These are phyloP conservation scores for Ginglymostoma cirratum DNA, from an alignment of 2,113 vertebrate species.

Conservation along the genomic window DNA sequence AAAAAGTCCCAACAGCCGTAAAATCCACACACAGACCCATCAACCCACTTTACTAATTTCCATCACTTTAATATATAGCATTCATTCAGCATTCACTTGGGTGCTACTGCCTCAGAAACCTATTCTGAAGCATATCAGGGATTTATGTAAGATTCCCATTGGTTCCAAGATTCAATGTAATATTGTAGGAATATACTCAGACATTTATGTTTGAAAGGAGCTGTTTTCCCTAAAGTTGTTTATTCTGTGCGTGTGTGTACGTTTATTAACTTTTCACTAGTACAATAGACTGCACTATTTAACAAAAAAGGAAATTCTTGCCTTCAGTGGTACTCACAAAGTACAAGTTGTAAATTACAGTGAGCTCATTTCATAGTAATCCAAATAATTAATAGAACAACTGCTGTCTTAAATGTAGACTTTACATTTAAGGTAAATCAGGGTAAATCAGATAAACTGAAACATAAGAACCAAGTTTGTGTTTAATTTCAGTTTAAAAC, in stretches of 20 bases:
- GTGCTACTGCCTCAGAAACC: neutral
- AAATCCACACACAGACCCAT: neutral
- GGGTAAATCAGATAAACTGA: neutral
- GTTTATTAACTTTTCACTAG: neutral
- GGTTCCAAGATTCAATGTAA: neutral
- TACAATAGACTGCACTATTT: neutral
- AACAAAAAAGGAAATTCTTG: neutral
- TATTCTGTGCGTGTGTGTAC: neutral
- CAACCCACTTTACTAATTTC: no score
- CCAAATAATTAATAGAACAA: neutral
- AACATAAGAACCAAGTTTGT: constrained; percentile 31
- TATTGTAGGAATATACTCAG: neutral
- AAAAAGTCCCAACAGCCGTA: neutral
- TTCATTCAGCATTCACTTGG: neutral
- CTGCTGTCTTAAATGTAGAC: neutral
- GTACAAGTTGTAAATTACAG: neutral
- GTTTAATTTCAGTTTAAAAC: constrained; percentile 32
- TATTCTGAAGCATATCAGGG: neutral
- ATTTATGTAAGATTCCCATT: neutral
- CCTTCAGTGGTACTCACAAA: neutral
- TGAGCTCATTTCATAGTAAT: neutral
- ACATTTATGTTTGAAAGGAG: neutral
- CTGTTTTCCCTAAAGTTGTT: neutral
- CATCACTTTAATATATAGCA: neutral
- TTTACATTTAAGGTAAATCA: no score